Percentiles rank a stretch among this genome's conserved stretches.
phyloP scores from a whole-genome alignment of 2,797 vertebrate genomes.

The Fistularia tabacaria region DNA sequence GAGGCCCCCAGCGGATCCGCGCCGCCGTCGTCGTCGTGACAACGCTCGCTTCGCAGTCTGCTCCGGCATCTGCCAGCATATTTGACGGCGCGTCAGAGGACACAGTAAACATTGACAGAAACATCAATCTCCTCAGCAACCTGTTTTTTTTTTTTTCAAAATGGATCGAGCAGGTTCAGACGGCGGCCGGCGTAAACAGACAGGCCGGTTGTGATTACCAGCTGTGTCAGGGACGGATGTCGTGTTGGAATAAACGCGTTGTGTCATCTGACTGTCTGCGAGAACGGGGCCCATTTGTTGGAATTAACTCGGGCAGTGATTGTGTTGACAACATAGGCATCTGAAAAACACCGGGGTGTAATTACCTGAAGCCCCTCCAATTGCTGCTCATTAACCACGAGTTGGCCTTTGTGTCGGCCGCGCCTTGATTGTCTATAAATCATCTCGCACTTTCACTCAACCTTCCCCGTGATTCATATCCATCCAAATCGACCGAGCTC shows the following conservation, averaged over 20 bases:
- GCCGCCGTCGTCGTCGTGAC: conserved; percentile 17
- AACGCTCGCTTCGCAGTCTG: conserved; percentile 39
- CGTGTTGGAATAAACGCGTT: background rate
- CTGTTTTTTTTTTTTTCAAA: conserved; percentile 23
- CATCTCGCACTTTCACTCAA: conserved; percentile 6
- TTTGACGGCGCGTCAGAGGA: conserved; percentile 56
- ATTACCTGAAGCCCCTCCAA: conserved; percentile 24
- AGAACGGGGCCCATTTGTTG: conserved; percentile 24
- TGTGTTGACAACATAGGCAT: conserved; percentile 36
- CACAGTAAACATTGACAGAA: conserved; percentile 56
- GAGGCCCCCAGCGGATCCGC: too few relatives aligned
- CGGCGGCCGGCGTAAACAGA: conserved; percentile 33
- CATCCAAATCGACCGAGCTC: too few relatives aligned
- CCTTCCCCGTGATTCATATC: background rate
- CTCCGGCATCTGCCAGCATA: conserved; percentile 41
- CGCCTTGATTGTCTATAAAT: background rate
- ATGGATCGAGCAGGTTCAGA: conserved; percentile 38
- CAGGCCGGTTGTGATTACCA: conserved; percentile 28
- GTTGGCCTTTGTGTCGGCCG: conserved; percentile 9
- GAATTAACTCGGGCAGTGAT: conserved; percentile 43
- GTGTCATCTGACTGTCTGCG: conserved; percentile 15
- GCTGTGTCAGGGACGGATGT: conserved; percentile 17
- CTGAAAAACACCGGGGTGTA: conserved; percentile 10
- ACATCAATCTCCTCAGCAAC: conserved; percentile 46
- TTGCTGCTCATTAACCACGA: conserved; percentile 9